Evolutionary conservation across 1,140 invertebrate species (phyloP).

Genomic region (Pseudachorutes palmiensis): DNA sequence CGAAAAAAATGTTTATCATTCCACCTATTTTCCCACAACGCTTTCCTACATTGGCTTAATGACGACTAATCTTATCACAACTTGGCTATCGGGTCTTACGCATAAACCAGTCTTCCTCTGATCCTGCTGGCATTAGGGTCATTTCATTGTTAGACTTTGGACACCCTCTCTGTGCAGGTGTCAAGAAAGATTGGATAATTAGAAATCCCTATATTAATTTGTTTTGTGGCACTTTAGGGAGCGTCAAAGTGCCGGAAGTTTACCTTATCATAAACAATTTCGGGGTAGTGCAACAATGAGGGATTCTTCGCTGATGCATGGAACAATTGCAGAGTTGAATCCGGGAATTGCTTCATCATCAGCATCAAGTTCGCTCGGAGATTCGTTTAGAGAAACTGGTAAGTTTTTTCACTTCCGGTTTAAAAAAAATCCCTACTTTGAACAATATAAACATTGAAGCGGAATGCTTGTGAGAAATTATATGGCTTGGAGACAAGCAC

Average conservation of each 20-base stretch:
- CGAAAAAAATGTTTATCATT: too few relatives aligned
- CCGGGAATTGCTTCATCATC: conserved; percentile 16
- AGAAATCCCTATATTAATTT: too few relatives aligned
- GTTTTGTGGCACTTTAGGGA: background rate
- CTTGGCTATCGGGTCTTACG: too few relatives aligned
- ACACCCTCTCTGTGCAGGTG: too few relatives aligned
- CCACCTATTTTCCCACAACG: too few relatives aligned
- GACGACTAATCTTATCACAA: too few relatives aligned
- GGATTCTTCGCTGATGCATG: background rate
- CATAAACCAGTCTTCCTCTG: too few relatives aligned
- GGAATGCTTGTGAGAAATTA: background rate
- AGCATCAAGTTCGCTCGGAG: conserved; percentile 33
- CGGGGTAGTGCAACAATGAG: conserved; percentile 1
- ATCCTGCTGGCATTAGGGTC: too few relatives aligned
- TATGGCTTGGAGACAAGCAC: background rate
- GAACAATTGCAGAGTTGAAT: background rate
- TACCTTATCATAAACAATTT: background rate
- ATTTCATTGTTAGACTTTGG: too few relatives aligned
- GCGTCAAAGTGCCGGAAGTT: background rate
- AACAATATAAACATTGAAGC: background rate
- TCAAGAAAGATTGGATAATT: too few relatives aligned
- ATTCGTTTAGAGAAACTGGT: conserved; percentile 36
- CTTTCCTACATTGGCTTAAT: too few relatives aligned
- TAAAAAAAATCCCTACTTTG: background rate
- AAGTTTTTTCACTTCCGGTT: conserved; percentile 13